phyloP scores from a whole-genome alignment of 2,113 vertebrate genomes.

The Archilochus colubris region DNA sequence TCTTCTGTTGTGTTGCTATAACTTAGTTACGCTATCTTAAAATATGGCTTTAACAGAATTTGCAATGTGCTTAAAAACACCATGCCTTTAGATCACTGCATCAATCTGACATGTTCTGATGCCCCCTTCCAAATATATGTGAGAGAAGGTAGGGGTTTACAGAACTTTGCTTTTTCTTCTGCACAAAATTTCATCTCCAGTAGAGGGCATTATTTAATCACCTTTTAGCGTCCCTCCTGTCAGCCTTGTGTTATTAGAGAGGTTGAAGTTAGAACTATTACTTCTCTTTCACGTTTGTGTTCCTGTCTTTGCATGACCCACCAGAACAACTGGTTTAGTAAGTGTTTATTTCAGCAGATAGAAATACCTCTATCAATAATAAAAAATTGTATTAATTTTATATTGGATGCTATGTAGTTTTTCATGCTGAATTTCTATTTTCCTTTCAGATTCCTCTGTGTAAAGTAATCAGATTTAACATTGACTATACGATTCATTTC shows the following conservation, averaged over 20 bases:
- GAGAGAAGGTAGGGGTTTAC: neutral
- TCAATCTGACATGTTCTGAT: neutral
- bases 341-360: slow-evolving; percentile 4
- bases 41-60: neutral
- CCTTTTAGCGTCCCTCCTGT: neutral
- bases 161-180: slow-evolving; percentile 4
- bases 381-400: neutral
- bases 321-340: neutral
- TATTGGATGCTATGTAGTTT: neutral
- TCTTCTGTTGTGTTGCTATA: neutral
- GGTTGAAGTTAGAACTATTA: neutral
- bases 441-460: slow-evolving; percentile 93
- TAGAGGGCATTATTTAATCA: slow-evolving; percentile 74
- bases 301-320: neutral
- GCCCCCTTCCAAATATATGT: neutral
- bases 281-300: neutral
- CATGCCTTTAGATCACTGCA: neutral
- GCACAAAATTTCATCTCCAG: slow-evolving; percentile 55
- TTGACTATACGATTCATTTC: slow-evolving; percentile 99
- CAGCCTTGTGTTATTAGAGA: neutral
- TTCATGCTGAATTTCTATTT: slow-evolving; percentile 39
- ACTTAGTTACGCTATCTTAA: neutral
- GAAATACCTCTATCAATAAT: neutral
- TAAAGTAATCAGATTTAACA: slow-evolving; percentile 99
- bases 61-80: neutral